A percentile compares a stretch with the other conserved stretches of the same genome.
phyloP scores from a whole-genome alignment of 2,888 invertebrate genomes.

The Chromoteleia sp. region DNA sequence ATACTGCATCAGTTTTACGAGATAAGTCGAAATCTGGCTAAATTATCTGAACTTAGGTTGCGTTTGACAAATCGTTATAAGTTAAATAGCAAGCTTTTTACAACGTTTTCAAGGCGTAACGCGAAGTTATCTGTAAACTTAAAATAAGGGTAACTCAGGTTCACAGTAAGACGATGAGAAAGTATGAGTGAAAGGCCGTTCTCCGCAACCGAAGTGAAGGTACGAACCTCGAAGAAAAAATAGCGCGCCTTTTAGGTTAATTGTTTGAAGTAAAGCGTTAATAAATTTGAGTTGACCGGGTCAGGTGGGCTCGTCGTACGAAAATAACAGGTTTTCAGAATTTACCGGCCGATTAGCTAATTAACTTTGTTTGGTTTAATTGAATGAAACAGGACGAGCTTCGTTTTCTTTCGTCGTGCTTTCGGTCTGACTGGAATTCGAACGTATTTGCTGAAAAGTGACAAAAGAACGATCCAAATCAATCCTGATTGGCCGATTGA shows the following conservation, averaged over 20 bases:
- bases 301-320: conserved; percentile 16
- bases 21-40: too few relatives aligned
- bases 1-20: too few relatives aligned
- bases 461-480: conserved; percentile 22
- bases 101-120: conserved; percentile 4
- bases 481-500: conserved; percentile 3
- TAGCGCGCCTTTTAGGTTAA: conserved; percentile 12
- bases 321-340: conserved; percentile 8
- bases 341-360: conserved; percentile 27
- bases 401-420: too few relatives aligned
- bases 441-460: conserved; percentile 4
- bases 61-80: background rate
- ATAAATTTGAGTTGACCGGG: conserved; percentile 6
- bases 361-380: conserved; percentile 19
- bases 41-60: background rate
- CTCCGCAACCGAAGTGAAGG: conserved; percentile 43
- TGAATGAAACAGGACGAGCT: conserved; percentile 5
- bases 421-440: too few relatives aligned
- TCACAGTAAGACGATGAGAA: conserved; percentile 16
- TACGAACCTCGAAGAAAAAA: conserved; percentile 4
- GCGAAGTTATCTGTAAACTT: conserved; percentile 18
- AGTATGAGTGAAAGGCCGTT: conserved; percentile 40
- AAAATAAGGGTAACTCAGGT: conserved; percentile 44
- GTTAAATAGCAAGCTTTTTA: conserved; percentile 8
- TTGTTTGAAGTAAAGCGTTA: conserved; percentile 11